Base-by-base conservation (phyloP, 2,888 invertebrate genomes). In the Tineola bisselliella region DNA sequence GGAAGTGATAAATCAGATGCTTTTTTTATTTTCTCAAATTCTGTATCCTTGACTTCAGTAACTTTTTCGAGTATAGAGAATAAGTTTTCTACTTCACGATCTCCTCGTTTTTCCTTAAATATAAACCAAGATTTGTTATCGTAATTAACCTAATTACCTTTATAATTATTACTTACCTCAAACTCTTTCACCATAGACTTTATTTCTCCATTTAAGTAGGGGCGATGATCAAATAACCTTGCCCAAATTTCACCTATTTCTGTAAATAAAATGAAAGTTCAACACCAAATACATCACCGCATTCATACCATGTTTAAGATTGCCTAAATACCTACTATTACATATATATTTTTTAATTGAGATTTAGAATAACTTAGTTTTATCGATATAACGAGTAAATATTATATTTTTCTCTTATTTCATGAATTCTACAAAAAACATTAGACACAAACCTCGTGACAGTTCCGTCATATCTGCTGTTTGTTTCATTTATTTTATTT, bases 141-240 rank as follows among this genome's bases (percentile, higher is more conserved):
- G 38, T 38, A 10, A 2, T 38, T 2, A 6, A 6, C 13, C 3
- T 15, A 11, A 5, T 8, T 15, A 18, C 19, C 15, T 54, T 8
- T 54, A 25, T 10, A 52, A n/a, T 12, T 44, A 13, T 4, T 58
- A 63, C 69, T 78, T 87, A 94, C 94, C 90, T 96, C 95, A 82
- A 96, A 96, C 76, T 96, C 95, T 66, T 91, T 91, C 5, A 95
- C 77, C 81, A 94, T 92, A 76, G 90, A 92, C 67, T 92, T 92
- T 66, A 96, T 92, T 90, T 96, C 96, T 62, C 95, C 95, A 80
- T 91, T 93, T 63, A 96, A 77, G 76, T 96, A 94, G 38, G 94
- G 93, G 65, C 92, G 90, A 72, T 96, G 96, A 79, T 96, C 95
- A 81, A 96, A 94, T 63, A 96, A 84, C 72, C 96, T 89, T 69